Conservation (phyloP, 1,140 invertebrate species). For the Eriocheir sinensis region DNA sequence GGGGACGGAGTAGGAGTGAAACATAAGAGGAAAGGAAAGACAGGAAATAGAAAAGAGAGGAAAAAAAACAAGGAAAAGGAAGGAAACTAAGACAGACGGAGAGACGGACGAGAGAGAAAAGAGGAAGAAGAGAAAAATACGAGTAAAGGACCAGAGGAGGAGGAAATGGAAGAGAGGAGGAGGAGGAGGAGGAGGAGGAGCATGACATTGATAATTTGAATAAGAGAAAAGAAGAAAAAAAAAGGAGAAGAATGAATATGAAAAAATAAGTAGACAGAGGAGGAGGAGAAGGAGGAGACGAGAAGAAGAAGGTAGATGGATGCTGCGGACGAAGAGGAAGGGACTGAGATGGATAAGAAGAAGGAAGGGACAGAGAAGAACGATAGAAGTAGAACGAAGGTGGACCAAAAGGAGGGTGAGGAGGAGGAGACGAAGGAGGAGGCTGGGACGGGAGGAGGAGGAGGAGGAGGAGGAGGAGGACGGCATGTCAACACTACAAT, state of each 20-base stretch:
- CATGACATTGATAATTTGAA: no score
- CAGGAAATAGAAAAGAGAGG: neutral
- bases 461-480: neutral
- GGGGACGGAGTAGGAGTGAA: no score
- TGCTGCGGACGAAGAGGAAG: neutral
- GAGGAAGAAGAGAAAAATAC: neutral
- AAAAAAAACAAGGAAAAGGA: neutral
- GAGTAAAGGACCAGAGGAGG: neutral
- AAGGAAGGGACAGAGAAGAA: neutral
- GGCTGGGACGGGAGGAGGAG: neutral
- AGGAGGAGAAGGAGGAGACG: neutral
- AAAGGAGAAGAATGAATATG: no score
- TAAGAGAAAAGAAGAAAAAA: no score
- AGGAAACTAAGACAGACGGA: neutral
- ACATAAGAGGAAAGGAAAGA: neutral
- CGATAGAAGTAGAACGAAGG: no score
- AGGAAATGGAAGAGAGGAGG: neutral
- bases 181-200: neutral
- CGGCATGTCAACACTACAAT: conserved; percentile 12
- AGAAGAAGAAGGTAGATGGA: neutral
- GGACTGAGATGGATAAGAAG: neutral
- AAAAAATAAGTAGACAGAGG: no score
- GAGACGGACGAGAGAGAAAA: neutral
- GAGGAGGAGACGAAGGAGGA: neutral
- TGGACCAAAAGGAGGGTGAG: no score